Percentiles rank a stretch among this genome's conserved stretches.
Evolutionary conservation across 2,888 invertebrate genomes (phyloP).

Genomic region (Lamellibrachia satsuma): DNA sequence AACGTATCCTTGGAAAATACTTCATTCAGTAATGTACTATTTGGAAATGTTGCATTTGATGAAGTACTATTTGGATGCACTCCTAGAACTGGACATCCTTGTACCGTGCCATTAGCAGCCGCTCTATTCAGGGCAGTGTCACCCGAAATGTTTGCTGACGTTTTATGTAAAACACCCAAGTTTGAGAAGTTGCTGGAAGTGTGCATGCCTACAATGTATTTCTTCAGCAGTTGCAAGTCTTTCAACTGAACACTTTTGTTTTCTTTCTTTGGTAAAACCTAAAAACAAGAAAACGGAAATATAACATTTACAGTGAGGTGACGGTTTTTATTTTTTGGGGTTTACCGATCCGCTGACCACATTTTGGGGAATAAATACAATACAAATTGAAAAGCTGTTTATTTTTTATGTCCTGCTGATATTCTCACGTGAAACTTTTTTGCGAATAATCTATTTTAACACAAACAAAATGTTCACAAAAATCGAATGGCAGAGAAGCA

Average conservation of each 20-base stretch:
- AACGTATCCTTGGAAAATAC: constrained; percentile 1
- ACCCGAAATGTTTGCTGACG: background rate
- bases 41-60: background rate
- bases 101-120: background rate
- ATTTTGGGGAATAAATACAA: no score
- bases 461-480: no score
- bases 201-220: constrained; percentile 1
- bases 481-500: no score
- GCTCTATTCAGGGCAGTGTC: background rate
- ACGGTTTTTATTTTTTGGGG: no score
- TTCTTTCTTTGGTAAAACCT: background rate
- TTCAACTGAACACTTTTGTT: background rate
- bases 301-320: background rate
- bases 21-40: background rate
- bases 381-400: no score
- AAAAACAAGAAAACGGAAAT: background rate
- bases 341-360: no score
- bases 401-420: no score
- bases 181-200: background rate
- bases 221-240: background rate
- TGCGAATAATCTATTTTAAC: no score
- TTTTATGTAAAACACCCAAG: background rate
- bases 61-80: background rate
- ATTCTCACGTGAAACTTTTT: no score
- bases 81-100: background rate